These are phyloP conservation scores for Mythimna loreyi DNA, from an alignment of 2,888 invertebrate genomes.

Conservation along the genomic window DNA sequence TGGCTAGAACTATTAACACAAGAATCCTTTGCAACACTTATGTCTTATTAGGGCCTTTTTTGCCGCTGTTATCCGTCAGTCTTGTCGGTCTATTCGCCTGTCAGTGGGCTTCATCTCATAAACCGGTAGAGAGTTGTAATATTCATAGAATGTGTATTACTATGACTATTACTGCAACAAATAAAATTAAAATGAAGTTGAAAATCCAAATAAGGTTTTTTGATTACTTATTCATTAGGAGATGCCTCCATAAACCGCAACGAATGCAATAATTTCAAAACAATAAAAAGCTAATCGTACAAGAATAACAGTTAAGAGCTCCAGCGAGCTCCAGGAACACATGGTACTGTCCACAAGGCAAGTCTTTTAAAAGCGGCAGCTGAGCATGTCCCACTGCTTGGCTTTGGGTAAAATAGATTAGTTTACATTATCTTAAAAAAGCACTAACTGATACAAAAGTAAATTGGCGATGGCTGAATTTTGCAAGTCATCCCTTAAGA, in stretches of 20 bases:
- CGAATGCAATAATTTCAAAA: conserved; percentile 31
- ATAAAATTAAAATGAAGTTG: too few species aligned
- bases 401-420: background rate
- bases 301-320: conserved; percentile 35
- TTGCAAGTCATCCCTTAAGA: background rate
- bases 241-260: background rate
- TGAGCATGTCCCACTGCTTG: too few species aligned
- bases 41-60: background rate
- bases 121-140: too few species aligned
- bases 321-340: background rate
- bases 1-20: too few species aligned
- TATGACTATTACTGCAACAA: too few species aligned
- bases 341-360: conserved; percentile 11
- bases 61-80: too few species aligned
- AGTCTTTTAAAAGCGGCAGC: background rate
- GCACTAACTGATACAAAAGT: background rate
- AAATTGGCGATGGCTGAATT: background rate
- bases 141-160: too few species aligned
- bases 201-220: too few species aligned
- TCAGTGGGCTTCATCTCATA: too few species aligned
- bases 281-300: conserved; percentile 42
- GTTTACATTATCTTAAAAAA: too few species aligned
- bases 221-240: background rate
- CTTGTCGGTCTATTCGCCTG: too few species aligned
- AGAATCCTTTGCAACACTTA: background rate